Evolutionary conservation across 2,797 vertebrate genomes (phyloP).

Genomic region (Poeciliopsis infans): DNA sequence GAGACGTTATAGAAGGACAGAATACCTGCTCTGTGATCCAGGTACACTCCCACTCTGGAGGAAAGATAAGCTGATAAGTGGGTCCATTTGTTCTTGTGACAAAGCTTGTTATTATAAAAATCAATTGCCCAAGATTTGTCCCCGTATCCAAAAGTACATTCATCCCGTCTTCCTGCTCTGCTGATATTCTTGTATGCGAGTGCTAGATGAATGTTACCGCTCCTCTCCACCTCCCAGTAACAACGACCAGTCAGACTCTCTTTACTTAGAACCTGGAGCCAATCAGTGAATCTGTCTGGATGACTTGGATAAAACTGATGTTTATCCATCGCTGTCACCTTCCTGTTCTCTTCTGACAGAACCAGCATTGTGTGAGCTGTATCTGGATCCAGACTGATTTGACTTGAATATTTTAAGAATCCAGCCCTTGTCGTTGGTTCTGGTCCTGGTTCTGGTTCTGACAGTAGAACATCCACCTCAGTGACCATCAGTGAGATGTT

Average conservation of each 20-base stretch:
- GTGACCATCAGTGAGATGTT: background rate
- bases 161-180: background rate
- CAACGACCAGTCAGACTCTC: too few species aligned
- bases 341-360: background rate
- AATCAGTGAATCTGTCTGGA: background rate
- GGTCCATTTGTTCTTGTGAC: background rate
- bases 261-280: too few species aligned
- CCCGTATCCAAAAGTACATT: background rate
- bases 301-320: background rate
- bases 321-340: accelerated
- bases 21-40: too few species aligned
- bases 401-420: too few species aligned
- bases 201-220: background rate
- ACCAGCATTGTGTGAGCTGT: background rate
- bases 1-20: too few species aligned
- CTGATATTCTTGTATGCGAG: background rate
- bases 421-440: too few species aligned
- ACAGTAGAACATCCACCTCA: too few species aligned
- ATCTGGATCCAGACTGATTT: background rate
- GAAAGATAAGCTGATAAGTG: background rate
- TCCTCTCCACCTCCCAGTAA: background rate
- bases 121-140: background rate
- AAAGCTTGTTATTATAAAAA: background rate
- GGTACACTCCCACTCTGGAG: too few species aligned
- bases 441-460: too few species aligned